Base-by-base conservation (phyloP, 1,140 invertebrate species). In the Bilobella aurantiaca region DNA sequence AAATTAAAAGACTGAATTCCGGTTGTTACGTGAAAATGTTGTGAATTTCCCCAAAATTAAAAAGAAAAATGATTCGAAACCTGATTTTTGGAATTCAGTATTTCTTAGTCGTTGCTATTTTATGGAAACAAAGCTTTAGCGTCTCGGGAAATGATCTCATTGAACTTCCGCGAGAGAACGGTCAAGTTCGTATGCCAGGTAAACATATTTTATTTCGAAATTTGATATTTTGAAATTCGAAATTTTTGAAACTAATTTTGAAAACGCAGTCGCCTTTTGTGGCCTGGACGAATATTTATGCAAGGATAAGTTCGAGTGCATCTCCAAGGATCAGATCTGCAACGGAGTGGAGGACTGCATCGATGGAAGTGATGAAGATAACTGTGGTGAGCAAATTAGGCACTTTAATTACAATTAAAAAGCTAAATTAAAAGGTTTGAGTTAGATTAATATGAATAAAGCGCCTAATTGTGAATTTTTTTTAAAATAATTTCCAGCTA, bases 291-390 rank as follows among this genome's bases (percentile, higher is more conserved):
- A 70, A 60, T 70, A 63, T 58, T 65, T 68, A 65, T 70, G 69
- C 53, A 64, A 70, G 49, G 66, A 70, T 62, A 59, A 59, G 27
- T 30, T 70, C 34, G 75, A 77, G 12, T 84, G 83, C 70, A 81
- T 84, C 27, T 75, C 78, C 0, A 73, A 73, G 3, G 75, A 76
- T n/a, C 82, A 78, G 76, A 74, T 78, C 27, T 81, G 80, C 70
- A 79, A 81, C 73, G 78, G 77, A 23, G 76, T 80, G 34, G 59
- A 69, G 18, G 80, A 81, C 64, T 81, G 80, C 68, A 32, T 63
- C 25, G 79, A 80, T 68, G 76, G 76, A 14, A 70, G 71, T 23
- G 79, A 80, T 70, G 79, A 79, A 32, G 23, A 14, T n/a, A 56
- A 64, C 62, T 68, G 66, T 53, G 53, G 65, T 66, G 56, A 66